A percentile compares a stretch with the other conserved stretches of the same genome.
Conservation (phyloP, 2,797 vertebrate species). For the Simalia tracyae region DNA sequence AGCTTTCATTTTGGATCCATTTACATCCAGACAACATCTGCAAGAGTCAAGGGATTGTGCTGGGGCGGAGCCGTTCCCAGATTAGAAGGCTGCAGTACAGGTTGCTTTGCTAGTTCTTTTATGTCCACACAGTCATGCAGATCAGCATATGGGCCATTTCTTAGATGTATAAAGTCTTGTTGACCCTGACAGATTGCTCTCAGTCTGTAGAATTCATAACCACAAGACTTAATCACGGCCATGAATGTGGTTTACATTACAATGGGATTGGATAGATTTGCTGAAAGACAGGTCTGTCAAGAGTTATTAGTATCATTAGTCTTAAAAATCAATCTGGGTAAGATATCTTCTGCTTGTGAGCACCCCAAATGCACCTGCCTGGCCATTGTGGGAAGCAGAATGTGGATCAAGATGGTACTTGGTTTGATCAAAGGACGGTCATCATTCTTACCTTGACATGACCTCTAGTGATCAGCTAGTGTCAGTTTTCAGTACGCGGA, state of each 20-base stretch:
- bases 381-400: background rate
- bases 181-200: background rate
- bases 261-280: background rate
- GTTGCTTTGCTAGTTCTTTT: background rate
- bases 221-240: background rate
- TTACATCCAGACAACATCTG: background rate
- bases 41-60: background rate
- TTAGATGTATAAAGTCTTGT: background rate
- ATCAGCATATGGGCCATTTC: background rate
- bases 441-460: background rate
- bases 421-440: background rate
- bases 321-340: background rate
- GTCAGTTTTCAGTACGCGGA: background rate
- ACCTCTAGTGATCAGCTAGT: background rate
- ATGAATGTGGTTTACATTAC: background rate
- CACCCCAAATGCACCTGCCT: background rate
- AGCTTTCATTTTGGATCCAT: background rate
- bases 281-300: background rate
- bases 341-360: background rate
- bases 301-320: background rate
- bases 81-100: background rate
- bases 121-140: background rate
- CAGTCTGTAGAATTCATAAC: background rate
- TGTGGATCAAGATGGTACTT: background rate
- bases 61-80: too few species aligned